phyloP scores from a whole-genome alignment of 2,113 vertebrate species.

The Seriola aureovittata region DNA sequence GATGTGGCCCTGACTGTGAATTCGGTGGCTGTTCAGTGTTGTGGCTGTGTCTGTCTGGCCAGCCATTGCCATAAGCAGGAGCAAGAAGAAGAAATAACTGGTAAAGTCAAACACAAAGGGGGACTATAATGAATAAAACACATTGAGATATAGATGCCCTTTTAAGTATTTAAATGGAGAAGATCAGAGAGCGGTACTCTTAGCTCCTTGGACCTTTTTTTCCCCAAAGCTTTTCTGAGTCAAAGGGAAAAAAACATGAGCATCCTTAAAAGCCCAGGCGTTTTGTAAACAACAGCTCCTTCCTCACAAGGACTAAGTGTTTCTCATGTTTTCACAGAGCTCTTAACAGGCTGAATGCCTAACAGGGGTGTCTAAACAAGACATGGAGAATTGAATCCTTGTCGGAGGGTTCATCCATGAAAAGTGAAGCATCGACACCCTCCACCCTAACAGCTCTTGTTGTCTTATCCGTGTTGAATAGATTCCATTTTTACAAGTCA shows the following conservation, averaged over 20 bases:
- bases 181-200: constrained; percentile 58
- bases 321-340: constrained; percentile 70
- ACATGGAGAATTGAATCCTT: constrained; percentile 41
- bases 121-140: constrained; percentile 58
- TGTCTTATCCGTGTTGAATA: constrained; percentile 36
- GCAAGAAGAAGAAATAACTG: constrained; percentile 6
- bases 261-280: constrained; percentile 59
- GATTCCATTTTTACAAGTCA: constrained; percentile 32
- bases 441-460: constrained; percentile 7
- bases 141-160: constrained; percentile 45
- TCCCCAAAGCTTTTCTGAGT: constrained; percentile 52
- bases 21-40: neutral
- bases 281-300: constrained; percentile 71
- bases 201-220: constrained; percentile 33
- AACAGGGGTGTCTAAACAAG: constrained; percentile 54
- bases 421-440: constrained; percentile 28
- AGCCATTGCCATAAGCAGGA: neutral
- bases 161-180: constrained; percentile 64
- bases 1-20: constrained; percentile 57
- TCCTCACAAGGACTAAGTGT: constrained; percentile 64
- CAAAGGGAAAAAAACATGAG: constrained; percentile 28
- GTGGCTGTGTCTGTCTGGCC: constrained; percentile 3
- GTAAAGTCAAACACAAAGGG: constrained; percentile 42
- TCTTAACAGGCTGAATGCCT: constrained; percentile 71
- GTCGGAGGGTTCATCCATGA: constrained; percentile 36